Base-by-base conservation (phyloP, 2,888 invertebrate species). In the Empis livida region DNA sequence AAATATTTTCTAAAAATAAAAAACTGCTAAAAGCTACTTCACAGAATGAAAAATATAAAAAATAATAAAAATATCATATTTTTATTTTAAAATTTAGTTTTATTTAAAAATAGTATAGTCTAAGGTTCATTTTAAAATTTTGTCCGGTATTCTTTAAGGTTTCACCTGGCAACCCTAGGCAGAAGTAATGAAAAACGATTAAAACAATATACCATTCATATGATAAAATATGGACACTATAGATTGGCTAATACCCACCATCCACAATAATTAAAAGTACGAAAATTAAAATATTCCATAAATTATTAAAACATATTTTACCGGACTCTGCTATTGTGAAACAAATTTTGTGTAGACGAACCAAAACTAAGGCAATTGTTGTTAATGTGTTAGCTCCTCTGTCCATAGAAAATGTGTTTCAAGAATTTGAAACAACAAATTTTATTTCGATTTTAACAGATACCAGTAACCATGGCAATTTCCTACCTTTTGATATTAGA, bases 321-420 rank as follows among this genome's bases (percentile, higher is more conserved):
- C 46, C 50, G 20, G 55, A 53, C 48, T 56, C 55, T n/a, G 44
- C 50, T 31, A 54, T 50, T 40, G 56, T 55, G n/a, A 53, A 51
- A 51, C 20, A 39, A 23, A 45, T 45, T 42, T 48, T 39, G n/a
- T 30, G 42, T 42, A 10, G 15, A 23, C 30, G 15, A 14, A 42
- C 42, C 27, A 27, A 42, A 30, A 42, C 30, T 3, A 30, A 42
- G 15, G 27, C 42, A 10, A 31, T 42, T 2, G 16, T 30, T 9
- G 13, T 42, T 8, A 42, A 27, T n/a, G 42, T 27, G 5, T 14
- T 31, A 9, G 31, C 27, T 14, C 42, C 30, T 4, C 17, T 41
- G n/a, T 20, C 41, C 3, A 8, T 42, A 15, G 8, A 27, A 5
- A 42, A 27, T 31, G 16, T 31, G 3, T 15, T 42, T 30, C 15